Conservation (phyloP, 2,797 vertebrate genomes). For the Graptemys geographica region DNA sequence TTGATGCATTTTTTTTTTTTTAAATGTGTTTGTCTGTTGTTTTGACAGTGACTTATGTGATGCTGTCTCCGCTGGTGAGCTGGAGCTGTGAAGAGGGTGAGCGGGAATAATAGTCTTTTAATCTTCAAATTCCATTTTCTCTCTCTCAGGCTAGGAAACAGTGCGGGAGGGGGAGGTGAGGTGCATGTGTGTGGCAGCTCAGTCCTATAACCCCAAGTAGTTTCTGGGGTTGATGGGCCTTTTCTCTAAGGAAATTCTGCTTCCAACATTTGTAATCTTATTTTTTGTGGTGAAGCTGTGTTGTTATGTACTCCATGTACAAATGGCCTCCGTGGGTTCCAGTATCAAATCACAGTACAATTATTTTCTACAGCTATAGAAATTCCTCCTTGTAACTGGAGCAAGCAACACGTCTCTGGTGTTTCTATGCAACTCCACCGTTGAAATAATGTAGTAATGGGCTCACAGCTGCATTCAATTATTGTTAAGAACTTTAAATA, state of each 20-base stretch:
- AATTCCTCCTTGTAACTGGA: slow-evolving; percentile 42
- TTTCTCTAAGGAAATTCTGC: neutral
- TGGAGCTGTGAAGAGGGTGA: neutral
- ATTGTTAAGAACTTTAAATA: slow-evolving; percentile 35
- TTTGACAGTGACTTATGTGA: slow-evolving; percentile 8
- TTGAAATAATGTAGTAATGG: slow-evolving; percentile 40
- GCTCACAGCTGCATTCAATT: slow-evolving; percentile 54
- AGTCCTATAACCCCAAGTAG: neutral
- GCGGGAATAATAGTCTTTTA: neutral
- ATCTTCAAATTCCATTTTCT: neutral
- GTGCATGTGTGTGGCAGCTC: neutral
- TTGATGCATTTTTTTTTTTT: neutral
- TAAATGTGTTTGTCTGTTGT: neutral
- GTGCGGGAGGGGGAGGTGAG: neutral
- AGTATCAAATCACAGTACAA: neutral
- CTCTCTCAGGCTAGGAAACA: neutral
- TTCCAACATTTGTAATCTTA: slow-evolving; percentile 26
- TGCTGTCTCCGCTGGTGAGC: neutral
- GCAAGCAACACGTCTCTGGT: slow-evolving; percentile 27
- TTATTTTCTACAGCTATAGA: slow-evolving; percentile 51
- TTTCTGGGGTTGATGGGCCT: neutral
- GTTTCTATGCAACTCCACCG: slow-evolving; percentile 37
- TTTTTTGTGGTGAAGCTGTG: neutral
- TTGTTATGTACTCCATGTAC: neutral
- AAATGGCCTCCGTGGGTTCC: neutral